Evolutionary conservation across 2,888 invertebrate genomes (phyloP), one percentile per base, ranked within the genome.

Genomic region (Malthinus flaveolus): DNA sequence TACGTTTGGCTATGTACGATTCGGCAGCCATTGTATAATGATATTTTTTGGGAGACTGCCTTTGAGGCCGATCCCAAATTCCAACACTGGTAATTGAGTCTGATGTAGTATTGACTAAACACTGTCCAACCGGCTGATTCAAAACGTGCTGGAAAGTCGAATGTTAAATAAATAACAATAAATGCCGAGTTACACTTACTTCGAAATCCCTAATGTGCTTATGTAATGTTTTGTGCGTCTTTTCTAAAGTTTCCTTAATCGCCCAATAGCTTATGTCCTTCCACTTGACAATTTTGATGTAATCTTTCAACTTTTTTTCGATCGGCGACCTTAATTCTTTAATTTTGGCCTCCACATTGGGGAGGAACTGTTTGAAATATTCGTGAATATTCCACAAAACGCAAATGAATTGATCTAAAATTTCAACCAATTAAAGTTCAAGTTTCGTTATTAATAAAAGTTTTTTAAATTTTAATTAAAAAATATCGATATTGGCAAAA

Each of bases 251-350:
- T 66, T 91, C 90, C 68, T 92, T 94, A 52, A 98, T 88, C 32
- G 95, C 89, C 87, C 94, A 97, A 75, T 96, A 95, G 71, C 91
- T 97, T 9, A 94, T 85, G 72, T 99, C 97, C 71, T 93, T 89
- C 92, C 97, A 99, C 35, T 93, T 85, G 49, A 92, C 92, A 52
- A 99, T 97, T 78, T 97, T 96, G 0, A 98, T 91, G 73, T 93
- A 95, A 67, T 96, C 96, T 66, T 90, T 89, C 8, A 99, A 77
- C 75, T 95, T 91, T 79, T 93, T 95, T 73, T 97, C 96, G 59
- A 97, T 91, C 0, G 96, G 95, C 0, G 85, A 76, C 32, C 91
- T 86, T 13, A 90, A 81, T 33, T 85, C 83, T 49, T 85, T 85
- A 7, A 95, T 86, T 47, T 85, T 84, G 0, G 81, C 78, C 0